Conservation (phyloP, 2,113 vertebrate genomes). For the Platanista minor region DNA sequence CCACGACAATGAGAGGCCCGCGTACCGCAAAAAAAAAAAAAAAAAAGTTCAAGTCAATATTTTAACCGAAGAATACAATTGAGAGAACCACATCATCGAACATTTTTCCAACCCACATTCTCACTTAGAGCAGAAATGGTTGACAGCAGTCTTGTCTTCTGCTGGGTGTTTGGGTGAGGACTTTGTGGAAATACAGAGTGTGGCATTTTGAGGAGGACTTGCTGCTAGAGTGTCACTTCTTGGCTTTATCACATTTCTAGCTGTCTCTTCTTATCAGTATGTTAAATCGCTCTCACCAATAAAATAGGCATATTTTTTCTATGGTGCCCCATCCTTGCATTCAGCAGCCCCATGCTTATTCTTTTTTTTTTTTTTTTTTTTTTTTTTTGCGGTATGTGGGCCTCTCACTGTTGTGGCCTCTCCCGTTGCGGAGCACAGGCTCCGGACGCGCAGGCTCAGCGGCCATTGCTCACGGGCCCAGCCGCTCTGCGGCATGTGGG, state of each 20-base stretch:
- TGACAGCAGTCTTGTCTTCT: background rate
- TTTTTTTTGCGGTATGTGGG: too few species aligned
- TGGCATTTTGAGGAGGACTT: background rate
- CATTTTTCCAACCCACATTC: background rate
- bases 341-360: background rate
- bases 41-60: constrained; percentile 3
- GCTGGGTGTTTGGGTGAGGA: background rate
- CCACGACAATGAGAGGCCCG: too few species aligned
- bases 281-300: background rate
- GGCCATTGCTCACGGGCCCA: too few species aligned
- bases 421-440: too few species aligned
- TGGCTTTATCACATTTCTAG: background rate
- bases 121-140: constrained; percentile 19
- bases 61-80: background rate
- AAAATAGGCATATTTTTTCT: background rate
- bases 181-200: background rate
- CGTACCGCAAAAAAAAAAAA: too few species aligned
- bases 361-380: background rate
- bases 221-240: background rate
- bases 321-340: background rate
- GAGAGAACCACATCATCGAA: background rate
- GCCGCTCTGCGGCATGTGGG: too few species aligned
- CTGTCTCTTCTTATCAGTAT: background rate
- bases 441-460: too few species aligned
- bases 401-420: too few species aligned